A percentile compares a stretch with the other conserved stretches of the same genome.
phyloP scores from a whole-genome alignment of 2,888 invertebrate genomes.

The Agrotis exclamationis region DNA sequence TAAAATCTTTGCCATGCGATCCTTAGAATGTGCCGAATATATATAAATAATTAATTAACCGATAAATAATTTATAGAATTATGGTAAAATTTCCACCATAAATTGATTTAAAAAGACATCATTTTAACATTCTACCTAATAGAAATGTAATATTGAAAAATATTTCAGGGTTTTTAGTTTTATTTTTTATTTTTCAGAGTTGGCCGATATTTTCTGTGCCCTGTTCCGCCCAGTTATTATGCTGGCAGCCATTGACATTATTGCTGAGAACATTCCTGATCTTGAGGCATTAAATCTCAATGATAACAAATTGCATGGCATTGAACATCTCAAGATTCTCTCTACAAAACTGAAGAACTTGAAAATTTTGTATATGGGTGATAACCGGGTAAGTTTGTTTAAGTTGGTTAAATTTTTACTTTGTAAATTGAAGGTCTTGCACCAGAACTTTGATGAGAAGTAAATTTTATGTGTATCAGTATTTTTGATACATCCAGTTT shows the following conservation, averaged over 20 bases:
- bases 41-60: too few relatives aligned
- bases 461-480: background rate
- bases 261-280: slow-evolving; percentile 96
- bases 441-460: background rate
- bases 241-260: slow-evolving; percentile 94
- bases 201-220: slow-evolving; percentile 94
- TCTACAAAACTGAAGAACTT: slow-evolving; percentile 93
- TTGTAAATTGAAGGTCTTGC: too few relatives aligned
- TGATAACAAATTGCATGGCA: slow-evolving; percentile 94
- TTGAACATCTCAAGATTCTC: slow-evolving; percentile 93
- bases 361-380: slow-evolving; percentile 95
- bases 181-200: slow-evolving; percentile 82
- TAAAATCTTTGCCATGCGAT: too few relatives aligned
- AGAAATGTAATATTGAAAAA: too few relatives aligned
- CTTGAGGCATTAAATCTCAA: slow-evolving; percentile 95
- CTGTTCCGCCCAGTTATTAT: slow-evolving; percentile 94
- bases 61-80: too few relatives aligned
- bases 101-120: too few relatives aligned
- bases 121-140: too few relatives aligned
- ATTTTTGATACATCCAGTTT: background rate
- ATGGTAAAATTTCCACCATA: too few relatives aligned
- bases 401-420: too few relatives aligned
- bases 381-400: slow-evolving; percentile 93
- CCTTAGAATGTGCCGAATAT: too few relatives aligned
- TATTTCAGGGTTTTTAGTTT: too few relatives aligned